Base-by-base conservation (phyloP, 2,113 vertebrate species). In the Nerophis ophidion region DNA sequence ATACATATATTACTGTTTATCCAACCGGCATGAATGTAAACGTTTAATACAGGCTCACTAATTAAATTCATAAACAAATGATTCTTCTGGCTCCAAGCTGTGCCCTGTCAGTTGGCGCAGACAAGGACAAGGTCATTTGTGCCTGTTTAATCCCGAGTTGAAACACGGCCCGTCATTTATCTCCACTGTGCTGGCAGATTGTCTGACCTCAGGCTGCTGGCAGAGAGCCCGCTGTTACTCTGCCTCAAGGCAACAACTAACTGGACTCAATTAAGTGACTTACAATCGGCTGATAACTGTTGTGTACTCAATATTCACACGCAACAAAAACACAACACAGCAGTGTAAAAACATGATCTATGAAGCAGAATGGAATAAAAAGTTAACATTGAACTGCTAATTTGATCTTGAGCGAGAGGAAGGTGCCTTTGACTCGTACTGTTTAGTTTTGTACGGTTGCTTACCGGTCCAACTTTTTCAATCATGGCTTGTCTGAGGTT, bases 131-230 rank as follows among this genome's bases (percentile, higher is more conserved):
- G 64, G 79, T 57, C 68, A 59, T 45, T 48, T 14, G 50, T 61
- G 51, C 48, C 54, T 61, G 61, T 68, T 26, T 71, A 36, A 65
- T 72, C 70, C 65, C 70, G 64, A 72, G 74, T 64, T 47, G 55
- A 49, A 73, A 77, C 84, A 74, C n/a, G 68, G 50, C 48, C 58
- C 40, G 71, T 59, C 13, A 65, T 81, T 81, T 78, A 67, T 69
- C 69, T 83, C 77, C 61, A 75, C 80, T 79, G 78, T 71, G 78
- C 63, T 68, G 75, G 76, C 86, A 86, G 80, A 74, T 77, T 77
- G 80, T 83, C 71, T 63, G 75, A 83, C 81, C 68, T 83, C 71
- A 77, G 74, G 79, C 72, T 66, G 72, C 82, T 86, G 84, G 81
- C 82, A 72, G 5, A 14, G 35, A 52, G 79, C 82, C 80, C 60